Evolutionary conservation across 2,888 invertebrate genomes (phyloP), one percentile per base, ranked within the genome.

Genomic region (Caradrina kadenii): DNA sequence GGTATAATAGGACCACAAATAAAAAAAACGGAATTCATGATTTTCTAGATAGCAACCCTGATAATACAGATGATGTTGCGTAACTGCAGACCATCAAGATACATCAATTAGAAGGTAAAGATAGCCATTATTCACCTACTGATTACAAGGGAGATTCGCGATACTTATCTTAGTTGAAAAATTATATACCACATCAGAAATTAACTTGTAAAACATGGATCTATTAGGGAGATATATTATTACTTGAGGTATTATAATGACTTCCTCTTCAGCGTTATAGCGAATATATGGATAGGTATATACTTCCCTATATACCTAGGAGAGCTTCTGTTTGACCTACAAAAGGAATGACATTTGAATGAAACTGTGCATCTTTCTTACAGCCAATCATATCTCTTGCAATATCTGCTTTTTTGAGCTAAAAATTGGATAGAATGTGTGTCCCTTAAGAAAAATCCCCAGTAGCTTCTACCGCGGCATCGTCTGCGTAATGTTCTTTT

Each of bases 151-250:
- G 63, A 54, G 60, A 80, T 70, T 56, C 22, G 58, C 53, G 73
- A 76, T 70, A 49, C 7, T 35, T 66, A 76, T 80, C 77, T 76
- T 61, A 48, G 65, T 63, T 68, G 71, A 79, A 80, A 84, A 82
- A 83, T 79, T 79, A 72, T 78, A 70, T 73, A 70, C 60, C 75
- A 78, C 79, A 84, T 81, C 82, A 76, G 79, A 69, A 76, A 78
- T 69, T 65, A 66, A 62, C 63, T 71, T 64, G 48, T 80, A 56
- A 80, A 75, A 77, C 77, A 80, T 75, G 70, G 56, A 21, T 54
- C 65, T 63, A 80, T 65, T 65, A 79, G 19, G 26, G 3, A 66
- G 62, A 69, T 76, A 77, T 83, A 83, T 85, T 80, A 73, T 76
- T 83, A 73, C 62, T 67, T 59, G 54, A 63, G 55, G 22, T 63